Conservation (phyloP, 2,113 vertebrate genomes). For the Erythrolamprus reginae region DNA sequence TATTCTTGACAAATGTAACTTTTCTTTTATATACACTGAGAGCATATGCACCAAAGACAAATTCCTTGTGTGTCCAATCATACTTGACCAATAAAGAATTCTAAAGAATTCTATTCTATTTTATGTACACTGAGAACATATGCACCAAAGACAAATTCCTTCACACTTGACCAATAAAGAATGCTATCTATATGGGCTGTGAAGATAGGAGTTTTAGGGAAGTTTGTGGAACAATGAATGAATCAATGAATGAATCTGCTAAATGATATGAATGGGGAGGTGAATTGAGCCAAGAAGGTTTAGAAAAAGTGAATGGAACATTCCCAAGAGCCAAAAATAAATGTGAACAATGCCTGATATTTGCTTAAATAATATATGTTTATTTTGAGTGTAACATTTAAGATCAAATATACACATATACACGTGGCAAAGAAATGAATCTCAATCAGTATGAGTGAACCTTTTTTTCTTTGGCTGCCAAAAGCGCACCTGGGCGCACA, state of each 20-base stretch:
- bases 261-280: not conserved
- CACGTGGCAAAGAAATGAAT: not conserved
- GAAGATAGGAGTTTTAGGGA: not conserved
- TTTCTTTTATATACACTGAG: no score
- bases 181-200: not conserved
- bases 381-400: not conserved
- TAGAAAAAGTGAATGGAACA: not conserved
- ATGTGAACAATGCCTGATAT: not conserved
- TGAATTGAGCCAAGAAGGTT: not conserved
- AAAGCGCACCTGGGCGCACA: no score
- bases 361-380: not conserved
- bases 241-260: not conserved
- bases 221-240: not conserved
- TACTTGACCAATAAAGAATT: no score
- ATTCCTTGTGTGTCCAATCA: no score
- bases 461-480: no score
- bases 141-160: no score
- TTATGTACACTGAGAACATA: no score
- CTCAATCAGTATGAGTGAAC: not conserved
- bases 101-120: no score
- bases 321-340: not conserved
- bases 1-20: no score
- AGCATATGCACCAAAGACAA: no score
- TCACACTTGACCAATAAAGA: no score
- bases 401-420: not conserved